Conservation (phyloP, 2,113 vertebrate species). For the Scalopus aquaticus region DNA sequence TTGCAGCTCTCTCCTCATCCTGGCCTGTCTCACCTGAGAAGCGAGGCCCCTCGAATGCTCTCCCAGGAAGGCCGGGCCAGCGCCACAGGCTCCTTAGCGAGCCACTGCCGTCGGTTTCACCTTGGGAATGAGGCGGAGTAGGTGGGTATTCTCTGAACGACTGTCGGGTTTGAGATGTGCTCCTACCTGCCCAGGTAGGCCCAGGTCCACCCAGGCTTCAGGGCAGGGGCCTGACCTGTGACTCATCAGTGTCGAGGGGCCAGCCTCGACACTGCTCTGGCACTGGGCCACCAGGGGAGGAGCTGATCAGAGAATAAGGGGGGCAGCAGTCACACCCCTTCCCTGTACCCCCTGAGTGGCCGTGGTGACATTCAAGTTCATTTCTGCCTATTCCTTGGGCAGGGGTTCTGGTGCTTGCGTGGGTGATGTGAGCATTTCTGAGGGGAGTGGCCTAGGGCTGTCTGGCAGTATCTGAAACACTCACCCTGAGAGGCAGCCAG, state of each 20-base stretch:
- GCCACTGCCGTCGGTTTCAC: rapidly evolving
- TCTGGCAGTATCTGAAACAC: background rate
- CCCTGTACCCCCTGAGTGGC: rapidly evolving
- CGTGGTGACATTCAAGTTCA: background rate
- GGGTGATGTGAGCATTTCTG: background rate
- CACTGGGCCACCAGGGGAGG: background rate
- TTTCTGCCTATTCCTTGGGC: background rate
- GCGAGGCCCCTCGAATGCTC: background rate
- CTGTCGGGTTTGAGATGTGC: background rate
- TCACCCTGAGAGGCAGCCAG: background rate
- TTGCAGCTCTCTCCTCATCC: background rate
- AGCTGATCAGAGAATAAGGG: background rate
- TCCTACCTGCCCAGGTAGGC: conserved; percentile 58
- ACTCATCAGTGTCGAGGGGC: conserved; percentile 34
- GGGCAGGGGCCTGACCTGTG: background rate
- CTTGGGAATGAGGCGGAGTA: background rate
- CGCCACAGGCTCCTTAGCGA: background rate
- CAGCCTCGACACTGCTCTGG: too few species aligned
- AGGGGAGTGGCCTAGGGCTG: background rate
- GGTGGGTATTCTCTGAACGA: background rate
- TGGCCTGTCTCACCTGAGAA: background rate
- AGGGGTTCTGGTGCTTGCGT: background rate
- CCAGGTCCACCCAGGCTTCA: conserved; percentile 18
- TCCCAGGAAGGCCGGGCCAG: background rate
- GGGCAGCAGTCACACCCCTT: background rate